Percentiles rank a stretch among this genome's conserved stretches.
These are phyloP conservation scores for Myotis yumanensis DNA, from an alignment of 2,113 vertebrate genomes.

Conservation along the genomic window DNA sequence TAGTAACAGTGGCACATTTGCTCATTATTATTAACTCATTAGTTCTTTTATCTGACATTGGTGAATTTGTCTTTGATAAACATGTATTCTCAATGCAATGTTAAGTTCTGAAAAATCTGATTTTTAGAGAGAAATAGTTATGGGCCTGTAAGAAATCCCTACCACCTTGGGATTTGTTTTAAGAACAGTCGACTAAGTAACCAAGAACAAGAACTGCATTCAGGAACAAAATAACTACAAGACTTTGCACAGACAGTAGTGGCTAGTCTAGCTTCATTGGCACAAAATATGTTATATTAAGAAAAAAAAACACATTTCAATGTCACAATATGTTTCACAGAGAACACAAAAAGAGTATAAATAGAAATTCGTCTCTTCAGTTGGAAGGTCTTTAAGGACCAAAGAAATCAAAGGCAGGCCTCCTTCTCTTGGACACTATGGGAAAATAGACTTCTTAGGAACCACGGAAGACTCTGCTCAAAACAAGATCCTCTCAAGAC, in stretches of 20 bases:
- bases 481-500: background rate
- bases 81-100: background rate
- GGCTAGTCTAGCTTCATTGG: background rate
- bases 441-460: background rate
- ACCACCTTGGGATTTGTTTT: background rate
- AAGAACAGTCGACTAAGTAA: background rate
- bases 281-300: background rate
- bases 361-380: background rate
- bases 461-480: background rate
- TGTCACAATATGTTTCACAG: background rate
- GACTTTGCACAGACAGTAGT: background rate
- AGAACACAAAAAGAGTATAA: background rate
- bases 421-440: background rate
- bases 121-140: background rate
- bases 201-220: background rate
- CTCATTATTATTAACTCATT: background rate
- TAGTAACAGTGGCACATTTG: background rate
- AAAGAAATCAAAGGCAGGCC: background rate
- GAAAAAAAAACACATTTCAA: background rate
- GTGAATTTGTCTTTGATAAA: background rate
- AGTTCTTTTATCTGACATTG: background rate
- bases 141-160: background rate
- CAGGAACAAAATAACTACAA: background rate
- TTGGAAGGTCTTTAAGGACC: background rate
- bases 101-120: background rate